phyloP scores from a whole-genome alignment of 2,113 vertebrate species.

The Phyllostomus hastatus region DNA sequence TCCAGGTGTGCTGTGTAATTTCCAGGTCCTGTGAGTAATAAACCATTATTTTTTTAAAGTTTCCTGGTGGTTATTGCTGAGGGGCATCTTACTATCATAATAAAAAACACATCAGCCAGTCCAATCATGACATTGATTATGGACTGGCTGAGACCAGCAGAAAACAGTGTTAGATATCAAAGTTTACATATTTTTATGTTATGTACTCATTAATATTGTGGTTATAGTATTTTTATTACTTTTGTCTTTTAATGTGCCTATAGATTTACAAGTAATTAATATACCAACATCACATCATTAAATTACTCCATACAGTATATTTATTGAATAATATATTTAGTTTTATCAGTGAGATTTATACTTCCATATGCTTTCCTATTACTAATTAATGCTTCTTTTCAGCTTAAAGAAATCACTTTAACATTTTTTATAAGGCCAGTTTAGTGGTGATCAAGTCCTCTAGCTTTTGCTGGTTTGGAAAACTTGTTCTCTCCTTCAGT shows the following conservation, averaged over 20 bases:
- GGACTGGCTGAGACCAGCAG: neutral
- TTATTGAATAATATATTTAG: neutral
- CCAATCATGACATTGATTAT: neutral
- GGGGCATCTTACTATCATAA: neutral
- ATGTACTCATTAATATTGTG: neutral
- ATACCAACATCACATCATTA: neutral
- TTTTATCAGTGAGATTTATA: neutral
- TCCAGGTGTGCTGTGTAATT: neutral
- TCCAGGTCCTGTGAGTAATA: neutral
- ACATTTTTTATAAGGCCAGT: neutral
- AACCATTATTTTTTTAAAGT: neutral
- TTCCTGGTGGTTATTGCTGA: neutral
- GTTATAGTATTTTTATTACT: neutral
- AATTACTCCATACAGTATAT: neutral
- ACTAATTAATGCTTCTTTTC: neutral
- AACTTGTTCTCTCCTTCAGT: neutral
- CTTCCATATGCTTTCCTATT: neutral
- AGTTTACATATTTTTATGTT: neutral
- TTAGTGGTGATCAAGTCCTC: neutral
- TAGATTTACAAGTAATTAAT: neutral
- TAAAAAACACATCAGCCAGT: neutral
- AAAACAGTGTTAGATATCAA: neutral
- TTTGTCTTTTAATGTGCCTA: neutral
- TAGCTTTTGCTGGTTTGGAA: neutral
- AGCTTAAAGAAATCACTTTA: neutral